phyloP scores from a whole-genome alignment of 2,797 vertebrate species.

The Argentina silus region DNA sequence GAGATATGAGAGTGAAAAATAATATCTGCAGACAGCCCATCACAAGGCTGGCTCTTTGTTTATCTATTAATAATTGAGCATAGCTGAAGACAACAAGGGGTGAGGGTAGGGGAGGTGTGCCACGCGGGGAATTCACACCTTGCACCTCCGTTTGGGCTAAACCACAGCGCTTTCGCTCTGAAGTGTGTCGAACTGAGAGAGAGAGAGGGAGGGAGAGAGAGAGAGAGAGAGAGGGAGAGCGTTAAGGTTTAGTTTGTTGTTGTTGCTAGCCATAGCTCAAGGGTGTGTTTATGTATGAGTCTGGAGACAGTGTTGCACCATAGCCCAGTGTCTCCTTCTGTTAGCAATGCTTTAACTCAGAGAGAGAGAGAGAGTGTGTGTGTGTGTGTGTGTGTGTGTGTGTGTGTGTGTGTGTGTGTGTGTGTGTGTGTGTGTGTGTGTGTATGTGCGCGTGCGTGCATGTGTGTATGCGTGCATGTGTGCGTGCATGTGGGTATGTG shows the following conservation, averaged over 20 bases:
- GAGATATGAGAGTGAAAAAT: conserved; percentile 70
- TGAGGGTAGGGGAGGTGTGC: conserved; percentile 42
- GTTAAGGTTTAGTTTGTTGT: conserved; percentile 15
- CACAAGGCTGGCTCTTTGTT: conserved; percentile 73
- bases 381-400: conserved; percentile 16
- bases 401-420: conserved; percentile 11
- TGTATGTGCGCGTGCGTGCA: conserved; percentile 5
- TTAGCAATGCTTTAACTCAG: conserved; percentile 13
- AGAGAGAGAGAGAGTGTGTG: conserved; percentile 6
- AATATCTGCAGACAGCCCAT: conserved; percentile 75
- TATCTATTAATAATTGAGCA: conserved; percentile 82
- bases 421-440: conserved; percentile 5
- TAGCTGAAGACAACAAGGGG: conserved; percentile 70
- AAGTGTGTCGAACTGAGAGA: conserved; percentile 30
- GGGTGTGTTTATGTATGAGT: conserved; percentile 52
- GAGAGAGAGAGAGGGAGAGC: not conserved
- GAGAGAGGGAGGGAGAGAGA: not conserved
- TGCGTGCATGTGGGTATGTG: too few species aligned
- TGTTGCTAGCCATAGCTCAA: conserved; percentile 47
- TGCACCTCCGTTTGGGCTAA: conserved; percentile 64
- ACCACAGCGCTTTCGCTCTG: conserved; percentile 58
- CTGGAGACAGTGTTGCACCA: conserved; percentile 32
- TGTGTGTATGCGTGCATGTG: not conserved
- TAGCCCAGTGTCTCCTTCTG: conserved; percentile 31
- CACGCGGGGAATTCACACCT: conserved; percentile 62